Percentiles rank a stretch among this genome's conserved stretches.
phyloP scores from a whole-genome alignment of 2,888 invertebrate species.

The Lapara coniferarum region DNA sequence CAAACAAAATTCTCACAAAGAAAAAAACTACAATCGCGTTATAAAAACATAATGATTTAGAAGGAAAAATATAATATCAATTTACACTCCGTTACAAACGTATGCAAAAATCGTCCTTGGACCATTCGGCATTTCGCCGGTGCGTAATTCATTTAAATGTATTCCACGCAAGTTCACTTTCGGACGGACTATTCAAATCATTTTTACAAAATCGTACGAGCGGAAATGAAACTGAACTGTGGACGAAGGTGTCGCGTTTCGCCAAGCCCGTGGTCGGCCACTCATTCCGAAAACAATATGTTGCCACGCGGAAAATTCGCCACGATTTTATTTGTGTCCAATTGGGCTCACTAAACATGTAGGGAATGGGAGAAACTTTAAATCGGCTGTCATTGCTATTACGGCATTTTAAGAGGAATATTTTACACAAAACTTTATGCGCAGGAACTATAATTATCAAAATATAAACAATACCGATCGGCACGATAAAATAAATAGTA shows the following conservation, averaged over 20 bases:
- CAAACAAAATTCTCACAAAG: not conserved
- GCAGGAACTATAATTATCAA: not conserved
- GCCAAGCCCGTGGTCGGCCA: slow-evolving; percentile 30
- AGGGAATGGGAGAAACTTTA: too few species aligned
- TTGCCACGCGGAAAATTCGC: not conserved
- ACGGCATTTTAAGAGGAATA: too few species aligned
- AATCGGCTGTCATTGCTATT: too few species aligned
- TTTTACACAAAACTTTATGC: too few species aligned
- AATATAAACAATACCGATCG: not conserved
- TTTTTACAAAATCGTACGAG: slow-evolving; percentile 62
- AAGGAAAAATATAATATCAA: slow-evolving; percentile 30
- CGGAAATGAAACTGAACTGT: slow-evolving; percentile 64
- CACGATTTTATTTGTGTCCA: not conserved
- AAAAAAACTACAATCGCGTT: slow-evolving; percentile 2
- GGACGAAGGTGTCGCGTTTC: slow-evolving; percentile 37
- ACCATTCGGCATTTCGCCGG: slow-evolving; percentile 58
- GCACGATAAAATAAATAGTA: not conserved
- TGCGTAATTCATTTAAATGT: slow-evolving; percentile 76
- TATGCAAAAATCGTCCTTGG: slow-evolving; percentile 80
- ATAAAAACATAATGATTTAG: not conserved
- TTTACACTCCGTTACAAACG: slow-evolving; percentile 35
- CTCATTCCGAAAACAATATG: slow-evolving; percentile 6
- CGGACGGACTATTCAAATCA: slow-evolving; percentile 63
- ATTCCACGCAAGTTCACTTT: slow-evolving; percentile 70
- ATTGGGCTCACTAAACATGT: not conserved